A percentile compares a stretch with the other conserved stretches of the same genome.
Evolutionary conservation across 92 coral and sea anemone species (phyloP).

Genomic region (Zoanthus solanderi): DNA sequence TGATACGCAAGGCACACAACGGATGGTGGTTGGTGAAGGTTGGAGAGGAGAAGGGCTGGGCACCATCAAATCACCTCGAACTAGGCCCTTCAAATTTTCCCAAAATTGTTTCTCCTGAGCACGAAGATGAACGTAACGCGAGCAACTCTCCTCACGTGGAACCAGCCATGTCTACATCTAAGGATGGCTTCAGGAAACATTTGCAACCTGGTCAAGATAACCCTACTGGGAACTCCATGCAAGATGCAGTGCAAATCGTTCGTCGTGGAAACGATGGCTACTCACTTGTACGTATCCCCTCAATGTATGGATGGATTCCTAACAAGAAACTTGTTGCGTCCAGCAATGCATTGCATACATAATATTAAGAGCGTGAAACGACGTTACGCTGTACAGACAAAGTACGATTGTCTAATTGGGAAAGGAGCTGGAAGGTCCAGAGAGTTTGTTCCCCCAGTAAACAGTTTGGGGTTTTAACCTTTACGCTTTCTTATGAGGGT

Average conservation of each 20-base stretch:
- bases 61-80: constrained; percentile 77
- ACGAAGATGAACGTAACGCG: background rate
- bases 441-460: too few relatives aligned
- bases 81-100: constrained; percentile 25
- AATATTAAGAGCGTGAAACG: too few relatives aligned
- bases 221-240: background rate
- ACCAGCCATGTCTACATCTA: background rate
- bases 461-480: too few relatives aligned
- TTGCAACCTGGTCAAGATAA: background rate
- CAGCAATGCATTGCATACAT: background rate
- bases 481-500: too few relatives aligned
- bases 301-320: constrained; percentile 34
- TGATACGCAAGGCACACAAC: constrained; percentile 56
- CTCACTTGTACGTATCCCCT: constrained; percentile 1
- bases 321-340: background rate
- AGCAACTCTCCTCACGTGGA: background rate
- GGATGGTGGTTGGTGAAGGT: constrained; percentile 85
- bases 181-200: background rate
- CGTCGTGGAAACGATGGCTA: background rate
- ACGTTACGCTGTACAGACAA: too few relatives aligned
- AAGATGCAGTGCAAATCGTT: constrained; percentile 1
- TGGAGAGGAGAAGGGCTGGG: constrained; percentile 75
- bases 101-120: background rate
- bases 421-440: too few relatives aligned
- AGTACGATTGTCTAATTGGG: too few relatives aligned